phyloP scores from a whole-genome alignment of 2,797 vertebrate species.

The Platyrinchus mystaceus region DNA sequence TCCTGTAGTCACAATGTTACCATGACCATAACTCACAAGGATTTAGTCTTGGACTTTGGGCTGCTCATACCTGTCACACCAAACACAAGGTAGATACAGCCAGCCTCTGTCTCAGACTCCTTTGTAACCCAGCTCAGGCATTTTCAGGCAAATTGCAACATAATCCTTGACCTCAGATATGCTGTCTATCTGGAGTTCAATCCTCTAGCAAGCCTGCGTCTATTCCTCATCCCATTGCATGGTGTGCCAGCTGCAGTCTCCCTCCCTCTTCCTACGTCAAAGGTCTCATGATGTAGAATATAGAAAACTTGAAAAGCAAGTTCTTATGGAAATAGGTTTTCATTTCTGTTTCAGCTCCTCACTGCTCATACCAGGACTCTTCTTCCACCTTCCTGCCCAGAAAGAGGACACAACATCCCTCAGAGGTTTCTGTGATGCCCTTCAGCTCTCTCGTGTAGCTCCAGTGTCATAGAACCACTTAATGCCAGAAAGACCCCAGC shows the following conservation, averaged over 20 bases:
- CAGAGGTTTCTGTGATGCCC: not conserved
- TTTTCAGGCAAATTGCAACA: not conserved
- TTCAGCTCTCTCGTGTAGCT: not conserved
- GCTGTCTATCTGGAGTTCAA: not conserved
- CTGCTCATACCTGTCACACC: not conserved
- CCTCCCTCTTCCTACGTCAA: not conserved
- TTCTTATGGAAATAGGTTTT: not conserved
- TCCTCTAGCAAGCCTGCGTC: not conserved
- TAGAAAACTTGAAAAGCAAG: not conserved
- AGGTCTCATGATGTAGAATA: not conserved
- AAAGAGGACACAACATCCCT: fast-evolving
- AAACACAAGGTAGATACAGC: not conserved
- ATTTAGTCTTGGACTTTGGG: not conserved
- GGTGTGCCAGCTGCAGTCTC: not conserved
- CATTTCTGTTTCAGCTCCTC: not conserved
- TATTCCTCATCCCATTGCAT: not conserved
- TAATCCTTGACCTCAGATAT: not conserved
- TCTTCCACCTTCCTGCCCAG: not conserved
- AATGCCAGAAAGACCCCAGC: not conserved
- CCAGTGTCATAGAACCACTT: not conserved
- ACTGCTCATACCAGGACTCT: not conserved
- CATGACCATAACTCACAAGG: not conserved
- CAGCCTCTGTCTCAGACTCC: not conserved
- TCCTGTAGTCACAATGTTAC: not conserved
- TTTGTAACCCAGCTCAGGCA: not conserved